Evolutionary conservation across 1,140 invertebrate genomes (phyloP), one percentile per base, ranked within the genome.

Genomic region (Caenorhabditis remanei): DNA sequence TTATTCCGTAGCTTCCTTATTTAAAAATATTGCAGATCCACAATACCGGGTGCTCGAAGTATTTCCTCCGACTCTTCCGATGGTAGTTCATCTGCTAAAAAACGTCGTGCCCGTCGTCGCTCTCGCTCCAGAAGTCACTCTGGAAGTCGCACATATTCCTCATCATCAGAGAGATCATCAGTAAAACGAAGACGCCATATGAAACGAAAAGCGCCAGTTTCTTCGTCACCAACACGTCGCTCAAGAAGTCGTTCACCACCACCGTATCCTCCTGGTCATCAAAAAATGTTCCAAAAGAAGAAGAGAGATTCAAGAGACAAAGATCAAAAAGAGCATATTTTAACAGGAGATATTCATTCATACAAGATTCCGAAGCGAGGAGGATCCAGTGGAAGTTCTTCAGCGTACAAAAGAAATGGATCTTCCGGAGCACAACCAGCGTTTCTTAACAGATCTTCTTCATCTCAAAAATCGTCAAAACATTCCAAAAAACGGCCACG

Each of bases 31-130:
- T 32, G 32, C 41, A 71, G 65, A 71, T 21, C 65, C 65, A 71
- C 65, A 32, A 71, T 71, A 11, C 65, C 65, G 0, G 65, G 65
- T 46, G 65, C 19, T n/a, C 43, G 46, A 50, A 53, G n/a, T n/a
- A 79, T 79, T 46, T 79, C 71, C 4, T 50, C 71, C 16, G 71
- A 79, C 46, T 79, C 71, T 3, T 79, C 71, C n/a, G 67, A 46
- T 40, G 63, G 7, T 32, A 21, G 16, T 14, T 79, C 46, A 0
- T 79, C 71, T 14, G 9, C 46, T 46, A 50, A n/a, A 79, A n/a
- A 21, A 24, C 71, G 46, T n/a, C 71, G 71, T 7, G 9, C 19
- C 50, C 50, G 50, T 50, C 71, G 71, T 21, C 43, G 71, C 32
- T 32, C 32, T 13, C 71, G 65, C 19, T 71, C 65, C 41, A 43